Evolutionary conservation across 2,797 vertebrate genomes (phyloP).

Genomic region (Phylloscopus collybita): DNA sequence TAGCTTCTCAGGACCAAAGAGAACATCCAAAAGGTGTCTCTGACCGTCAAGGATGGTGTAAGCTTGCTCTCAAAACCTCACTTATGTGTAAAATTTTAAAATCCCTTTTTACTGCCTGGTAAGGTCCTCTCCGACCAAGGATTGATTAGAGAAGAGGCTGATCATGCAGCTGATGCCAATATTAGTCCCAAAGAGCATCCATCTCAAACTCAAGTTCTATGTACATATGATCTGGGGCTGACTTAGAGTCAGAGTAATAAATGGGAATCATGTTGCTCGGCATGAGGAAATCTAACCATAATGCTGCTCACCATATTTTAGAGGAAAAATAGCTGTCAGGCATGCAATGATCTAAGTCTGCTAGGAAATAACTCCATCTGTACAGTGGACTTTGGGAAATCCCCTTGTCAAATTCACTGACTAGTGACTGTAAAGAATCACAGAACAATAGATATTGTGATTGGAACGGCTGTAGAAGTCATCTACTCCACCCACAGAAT

Average conservation of each 20-base stretch:
- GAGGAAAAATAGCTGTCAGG: not conserved
- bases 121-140: not conserved
- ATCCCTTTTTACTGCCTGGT: not conserved
- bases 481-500: not conserved
- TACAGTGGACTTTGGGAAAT: constrained; percentile 17
- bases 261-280: not conserved
- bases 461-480: constrained; percentile 8
- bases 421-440: not conserved
- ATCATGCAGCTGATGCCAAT: not conserved
- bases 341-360: not conserved
- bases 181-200: not conserved
- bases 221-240: not conserved
- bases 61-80: not conserved
- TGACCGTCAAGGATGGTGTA: not conserved
- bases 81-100: not conserved
- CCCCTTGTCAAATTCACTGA: not conserved
- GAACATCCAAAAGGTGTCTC: not conserved
- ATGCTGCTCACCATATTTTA: not conserved
- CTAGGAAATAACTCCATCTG: not conserved
- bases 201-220: not conserved
- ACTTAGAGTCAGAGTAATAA: not conserved
- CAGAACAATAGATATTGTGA: constrained; percentile 8
- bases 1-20: not conserved
- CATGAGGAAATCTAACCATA: not conserved
- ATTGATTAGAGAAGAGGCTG: not conserved